Evolutionary conservation across 2,888 invertebrate genomes (phyloP).

Genomic region (Hymenopus coronatus): DNA sequence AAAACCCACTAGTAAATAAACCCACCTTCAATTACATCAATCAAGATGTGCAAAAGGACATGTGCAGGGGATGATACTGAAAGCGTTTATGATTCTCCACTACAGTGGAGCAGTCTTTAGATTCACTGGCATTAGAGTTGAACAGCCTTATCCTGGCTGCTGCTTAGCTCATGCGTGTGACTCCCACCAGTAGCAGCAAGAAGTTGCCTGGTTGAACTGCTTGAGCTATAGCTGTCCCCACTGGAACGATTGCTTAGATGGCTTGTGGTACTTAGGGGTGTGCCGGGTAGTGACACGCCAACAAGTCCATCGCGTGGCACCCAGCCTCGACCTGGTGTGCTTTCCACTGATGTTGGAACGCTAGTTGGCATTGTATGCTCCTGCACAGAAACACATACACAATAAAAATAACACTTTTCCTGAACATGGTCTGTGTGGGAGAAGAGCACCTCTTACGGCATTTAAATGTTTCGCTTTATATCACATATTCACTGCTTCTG

Average conservation of each 20-base stretch:
- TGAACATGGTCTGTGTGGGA: neutral
- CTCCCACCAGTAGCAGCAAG: conserved; percentile 51
- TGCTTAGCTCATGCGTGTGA: neutral
- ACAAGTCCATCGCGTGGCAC: neutral
- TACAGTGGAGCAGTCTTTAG: neutral
- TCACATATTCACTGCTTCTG: neutral
- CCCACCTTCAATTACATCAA: too few relatives aligned
- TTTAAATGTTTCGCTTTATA: neutral
- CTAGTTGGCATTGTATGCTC: neutral
- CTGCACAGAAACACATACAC: neutral
- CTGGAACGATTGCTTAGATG: conserved; percentile 69
- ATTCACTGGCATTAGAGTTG: neutral
- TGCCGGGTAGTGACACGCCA: conserved; percentile 52
- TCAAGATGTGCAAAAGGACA: neutral
- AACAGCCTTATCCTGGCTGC: conserved; percentile 14
- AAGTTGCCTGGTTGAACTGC: conserved; percentile 73
- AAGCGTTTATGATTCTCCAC: neutral
- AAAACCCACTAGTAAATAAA: too few relatives aligned
- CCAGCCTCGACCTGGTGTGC: conserved; percentile 44
- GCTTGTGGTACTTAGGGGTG: conserved; percentile 57
- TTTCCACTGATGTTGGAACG: conserved; percentile 42
- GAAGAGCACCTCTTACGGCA: neutral
- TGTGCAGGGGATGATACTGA: neutral
- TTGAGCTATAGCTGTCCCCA: conserved; percentile 78
- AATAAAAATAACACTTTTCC: neutral